A percentile compares a stretch with the other conserved stretches of the same genome.
phyloP scores from a whole-genome alignment of 2,113 vertebrate species.

The Leuciscus idus region DNA sequence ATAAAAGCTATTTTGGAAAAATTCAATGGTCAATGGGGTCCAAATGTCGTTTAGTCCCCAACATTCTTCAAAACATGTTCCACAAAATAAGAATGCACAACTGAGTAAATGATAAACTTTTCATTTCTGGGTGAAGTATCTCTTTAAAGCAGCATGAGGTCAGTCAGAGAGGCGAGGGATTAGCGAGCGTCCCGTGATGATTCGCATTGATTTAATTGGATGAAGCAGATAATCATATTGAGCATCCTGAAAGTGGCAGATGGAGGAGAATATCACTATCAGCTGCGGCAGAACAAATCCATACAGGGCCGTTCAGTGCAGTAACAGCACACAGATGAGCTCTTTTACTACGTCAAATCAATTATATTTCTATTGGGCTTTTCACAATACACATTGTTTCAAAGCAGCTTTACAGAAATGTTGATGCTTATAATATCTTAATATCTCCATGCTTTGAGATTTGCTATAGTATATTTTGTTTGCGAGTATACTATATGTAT shows the following conservation, averaged over 20 bases:
- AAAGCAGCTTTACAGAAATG: too few relatives aligned
- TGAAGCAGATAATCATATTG: slow-evolving; percentile 58
- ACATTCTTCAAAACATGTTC: background rate
- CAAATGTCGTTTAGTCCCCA: background rate
- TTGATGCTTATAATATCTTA: too few relatives aligned
- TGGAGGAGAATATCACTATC: slow-evolving; percentile 11
- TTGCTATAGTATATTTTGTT: too few relatives aligned
- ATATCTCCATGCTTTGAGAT: too few relatives aligned
- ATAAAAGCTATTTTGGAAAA: background rate
- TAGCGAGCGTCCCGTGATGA: background rate
- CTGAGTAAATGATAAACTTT: background rate
- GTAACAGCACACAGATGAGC: background rate
- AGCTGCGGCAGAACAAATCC: background rate
- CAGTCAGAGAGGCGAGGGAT: background rate
- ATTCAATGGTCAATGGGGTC: background rate
- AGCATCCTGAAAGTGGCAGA: slow-evolving; percentile 14
- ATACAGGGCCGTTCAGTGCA: background rate
- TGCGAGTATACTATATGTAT: too few relatives aligned
- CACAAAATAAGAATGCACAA: background rate
- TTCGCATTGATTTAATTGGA: slow-evolving; percentile 59
- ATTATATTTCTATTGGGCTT: too few relatives aligned
- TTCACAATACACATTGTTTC: too few relatives aligned
- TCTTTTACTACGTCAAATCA: too few relatives aligned
- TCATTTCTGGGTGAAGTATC: background rate
- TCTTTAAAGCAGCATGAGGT: slow-evolving; percentile 12